phyloP scores from a whole-genome alignment of 2,888 invertebrate genomes.

The Camptogramma bilineatum region DNA sequence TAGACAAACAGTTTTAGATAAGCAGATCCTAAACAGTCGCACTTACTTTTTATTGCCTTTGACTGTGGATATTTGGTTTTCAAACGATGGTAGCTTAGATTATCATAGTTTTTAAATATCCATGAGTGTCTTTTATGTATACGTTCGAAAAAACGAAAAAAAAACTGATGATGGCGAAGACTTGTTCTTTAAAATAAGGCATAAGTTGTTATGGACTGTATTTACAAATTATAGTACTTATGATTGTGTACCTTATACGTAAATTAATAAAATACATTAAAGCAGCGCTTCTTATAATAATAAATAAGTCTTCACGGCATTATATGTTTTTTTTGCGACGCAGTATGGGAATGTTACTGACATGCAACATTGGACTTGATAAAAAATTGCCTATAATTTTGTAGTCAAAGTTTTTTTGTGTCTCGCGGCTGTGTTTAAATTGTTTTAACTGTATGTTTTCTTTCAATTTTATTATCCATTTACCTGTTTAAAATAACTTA shows the following conservation, averaged over 20 bases:
- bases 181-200: neutral
- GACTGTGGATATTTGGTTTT: no score
- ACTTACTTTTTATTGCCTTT: neutral
- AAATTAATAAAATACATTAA: constrained; percentile 17
- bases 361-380: constrained; percentile 21
- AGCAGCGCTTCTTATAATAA: constrained; percentile 13
- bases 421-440: constrained; percentile 10
- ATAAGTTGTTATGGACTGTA: constrained; percentile 2
- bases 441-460: constrained; percentile 7
- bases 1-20: constrained; percentile 2
- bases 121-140: no score
- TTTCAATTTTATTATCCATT: neutral
- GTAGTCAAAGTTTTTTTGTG: constrained; percentile 33
- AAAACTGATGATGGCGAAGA: no score
- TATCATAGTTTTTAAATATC: no score
- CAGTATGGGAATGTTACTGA: constrained; percentile 17
- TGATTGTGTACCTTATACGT: constrained; percentile 27
- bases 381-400: constrained; percentile 30
- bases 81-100: no score
- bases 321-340: constrained; percentile 13
- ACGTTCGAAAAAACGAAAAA: no score
- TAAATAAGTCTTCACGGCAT: constrained; percentile 2
- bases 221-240: constrained; percentile 28
- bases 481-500: neutral
- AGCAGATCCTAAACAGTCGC: neutral